Percentiles rank a stretch among this genome's conserved stretches.
Conservation (phyloP, 2,113 vertebrate species). For the Cacatua alba region DNA sequence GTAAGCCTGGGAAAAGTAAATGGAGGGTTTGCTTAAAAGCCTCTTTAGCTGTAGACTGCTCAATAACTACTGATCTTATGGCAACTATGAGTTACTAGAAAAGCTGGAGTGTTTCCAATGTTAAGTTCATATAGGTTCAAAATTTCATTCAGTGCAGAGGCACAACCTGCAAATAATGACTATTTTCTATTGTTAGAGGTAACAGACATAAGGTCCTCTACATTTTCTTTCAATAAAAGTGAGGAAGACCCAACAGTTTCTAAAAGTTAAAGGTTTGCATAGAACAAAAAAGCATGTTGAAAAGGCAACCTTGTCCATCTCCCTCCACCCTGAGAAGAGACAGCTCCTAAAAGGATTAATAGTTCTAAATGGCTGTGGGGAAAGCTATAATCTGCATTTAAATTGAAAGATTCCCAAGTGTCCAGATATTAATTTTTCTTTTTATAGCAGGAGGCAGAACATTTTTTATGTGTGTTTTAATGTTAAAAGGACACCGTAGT, state of each 20-base stretch:
- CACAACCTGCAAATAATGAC: not conserved
- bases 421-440: not conserved
- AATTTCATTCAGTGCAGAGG: not conserved
- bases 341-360: slow-evolving; percentile 10
- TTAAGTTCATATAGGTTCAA: not conserved
- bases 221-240: not conserved
- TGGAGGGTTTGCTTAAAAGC: not conserved
- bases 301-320: not conserved
- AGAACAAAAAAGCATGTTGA: not conserved
- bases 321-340: not conserved
- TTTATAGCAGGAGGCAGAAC: not conserved
- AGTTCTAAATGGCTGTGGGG: not conserved
- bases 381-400: slow-evolving; percentile 25
- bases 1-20: not conserved
- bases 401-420: not conserved
- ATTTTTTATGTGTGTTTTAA: slow-evolving; percentile 5
- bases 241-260: not conserved
- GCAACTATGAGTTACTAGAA: not conserved
- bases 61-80: not conserved
- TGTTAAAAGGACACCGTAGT: not conserved
- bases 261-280: not conserved
- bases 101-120: not conserved
- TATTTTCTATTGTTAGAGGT: not conserved
- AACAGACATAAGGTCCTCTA: not conserved
- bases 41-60: not conserved